Evolutionary conservation across 2,888 invertebrate genomes (phyloP), one percentile per base, ranked within the genome.

Genomic region (Drosophila niveifrons): DNA sequence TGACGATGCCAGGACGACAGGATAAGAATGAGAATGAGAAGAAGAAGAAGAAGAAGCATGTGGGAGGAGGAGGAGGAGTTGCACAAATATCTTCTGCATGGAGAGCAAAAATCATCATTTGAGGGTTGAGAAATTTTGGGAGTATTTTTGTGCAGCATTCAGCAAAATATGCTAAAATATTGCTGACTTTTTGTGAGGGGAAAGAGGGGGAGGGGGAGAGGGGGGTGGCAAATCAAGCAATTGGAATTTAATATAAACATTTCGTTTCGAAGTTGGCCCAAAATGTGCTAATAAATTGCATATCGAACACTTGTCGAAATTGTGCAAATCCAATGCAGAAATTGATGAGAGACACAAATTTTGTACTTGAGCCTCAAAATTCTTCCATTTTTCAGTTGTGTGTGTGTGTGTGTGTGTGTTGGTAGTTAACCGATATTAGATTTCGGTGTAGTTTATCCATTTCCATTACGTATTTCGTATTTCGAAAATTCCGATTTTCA

Each of bases 271-370:
- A 57, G 43, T 51, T 70, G 18, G 28, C 9, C n/a, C n/a, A n/a
- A 61, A 79, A 69, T 57, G 51, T 63, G 70, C 57, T 75, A 78
- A 80, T 58, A 80, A 76, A 80, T 80, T 76, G 77, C 62, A 80
- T 76, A 64, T 65, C 48, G 43, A 76, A 76, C 77, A 80, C 77
- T 77, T 76, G 58, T 34, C 53, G 41, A 61, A 63, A 55, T 58
- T 75, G 39, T 46, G 34, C 43, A 18, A 58, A 47, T 41, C 58
- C 39, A 17, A 56, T 58, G 69, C 41, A 13, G 47, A 48, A 47
- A 10, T 41, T 57, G 31, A 66, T 55, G 28, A 23, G 23, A 15
- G 11, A 23, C n/a, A 9, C 2, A 47, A 43, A 41, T 6, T 6
- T 31, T 44, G 34, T 11, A 44, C 23, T 13, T 41, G 13, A 15